Evolutionary conservation across 2,888 invertebrate species (phyloP).

Genomic region (Drosophila nr. perissopoda): DNA sequence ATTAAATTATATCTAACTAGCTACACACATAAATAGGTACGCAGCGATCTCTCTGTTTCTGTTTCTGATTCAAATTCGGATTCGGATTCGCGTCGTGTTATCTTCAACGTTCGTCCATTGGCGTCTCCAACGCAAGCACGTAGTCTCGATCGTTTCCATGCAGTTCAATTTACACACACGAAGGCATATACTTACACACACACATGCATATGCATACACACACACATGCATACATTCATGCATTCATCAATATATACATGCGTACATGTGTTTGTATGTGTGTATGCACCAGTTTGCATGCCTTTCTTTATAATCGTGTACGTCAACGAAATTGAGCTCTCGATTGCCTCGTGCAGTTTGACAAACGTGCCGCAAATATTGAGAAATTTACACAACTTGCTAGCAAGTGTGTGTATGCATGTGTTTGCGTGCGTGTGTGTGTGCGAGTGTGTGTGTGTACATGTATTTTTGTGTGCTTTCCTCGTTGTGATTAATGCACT

Average conservation of each 20-base stretch:
- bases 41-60: background rate
- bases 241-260: background rate
- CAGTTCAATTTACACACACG: constrained; percentile 22
- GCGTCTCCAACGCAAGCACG: constrained; percentile 67
- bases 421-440: background rate
- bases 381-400: constrained; percentile 55
- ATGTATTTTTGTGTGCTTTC: constrained; percentile 34
- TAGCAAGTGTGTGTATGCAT: constrained; percentile 4
- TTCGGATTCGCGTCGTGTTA: constrained; percentile 30
- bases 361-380: constrained; percentile 67
- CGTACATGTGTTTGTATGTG: background rate
- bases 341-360: constrained; percentile 44
- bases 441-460: constrained; percentile 7
- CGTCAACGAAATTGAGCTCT: constrained; percentile 12
- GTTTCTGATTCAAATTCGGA: constrained; percentile 14
- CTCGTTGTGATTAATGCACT: constrained; percentile 65
- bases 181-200: background rate
- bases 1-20: constrained; percentile 4
- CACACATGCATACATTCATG: background rate
- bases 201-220: background rate
- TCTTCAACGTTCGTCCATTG: constrained; percentile 60
- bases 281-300: constrained; percentile 1
- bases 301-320: background rate
- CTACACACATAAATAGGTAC: constrained; percentile 1
- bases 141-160: constrained; percentile 61